Evolutionary conservation across 2,888 invertebrate genomes (phyloP).

Genomic region (Trichopria drosophilae): DNA sequence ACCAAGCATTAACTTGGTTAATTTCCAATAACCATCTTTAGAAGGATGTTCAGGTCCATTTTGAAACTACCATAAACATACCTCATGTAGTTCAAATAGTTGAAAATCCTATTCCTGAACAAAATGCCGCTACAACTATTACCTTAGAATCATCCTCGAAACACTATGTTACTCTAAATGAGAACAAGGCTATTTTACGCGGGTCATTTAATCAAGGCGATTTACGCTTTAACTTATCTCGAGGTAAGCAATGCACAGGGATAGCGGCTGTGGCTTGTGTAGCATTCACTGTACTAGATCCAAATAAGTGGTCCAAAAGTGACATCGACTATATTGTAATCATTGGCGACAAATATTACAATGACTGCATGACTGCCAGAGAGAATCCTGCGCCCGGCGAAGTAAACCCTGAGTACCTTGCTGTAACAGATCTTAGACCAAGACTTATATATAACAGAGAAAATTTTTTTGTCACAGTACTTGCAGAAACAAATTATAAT

Average conservation of each 20-base stretch:
- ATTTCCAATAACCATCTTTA: constrained; percentile 25
- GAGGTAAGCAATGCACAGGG: constrained; percentile 27
- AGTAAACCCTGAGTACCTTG: constrained; percentile 27
- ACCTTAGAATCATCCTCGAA: no score
- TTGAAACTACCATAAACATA: no score
- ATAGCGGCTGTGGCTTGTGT: constrained; percentile 30
- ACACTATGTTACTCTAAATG: no score
- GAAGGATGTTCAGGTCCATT: constrained; percentile 24
- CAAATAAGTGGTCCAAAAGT: constrained; percentile 21
- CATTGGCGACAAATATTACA: constrained; percentile 27
- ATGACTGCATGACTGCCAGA: constrained; percentile 22
- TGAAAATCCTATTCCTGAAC: no score
- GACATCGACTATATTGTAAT: constrained; percentile 27
- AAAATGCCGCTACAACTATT: no score
- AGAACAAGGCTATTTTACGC: no score
- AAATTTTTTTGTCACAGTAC: no score
- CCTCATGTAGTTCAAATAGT: no score
- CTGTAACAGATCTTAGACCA: constrained; percentile 15
- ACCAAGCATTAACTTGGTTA: constrained; percentile 31
- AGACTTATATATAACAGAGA: constrained; percentile 20
- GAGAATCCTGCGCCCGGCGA: constrained; percentile 22
- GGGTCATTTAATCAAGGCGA: constrained; percentile 25
- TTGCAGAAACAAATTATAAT: no score
- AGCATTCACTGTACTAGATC: constrained; percentile 19
- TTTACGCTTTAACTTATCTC: constrained; percentile 22